Conservation (phyloP, 2,113 vertebrate species). For the Oxygymnocypris stewartii region DNA sequence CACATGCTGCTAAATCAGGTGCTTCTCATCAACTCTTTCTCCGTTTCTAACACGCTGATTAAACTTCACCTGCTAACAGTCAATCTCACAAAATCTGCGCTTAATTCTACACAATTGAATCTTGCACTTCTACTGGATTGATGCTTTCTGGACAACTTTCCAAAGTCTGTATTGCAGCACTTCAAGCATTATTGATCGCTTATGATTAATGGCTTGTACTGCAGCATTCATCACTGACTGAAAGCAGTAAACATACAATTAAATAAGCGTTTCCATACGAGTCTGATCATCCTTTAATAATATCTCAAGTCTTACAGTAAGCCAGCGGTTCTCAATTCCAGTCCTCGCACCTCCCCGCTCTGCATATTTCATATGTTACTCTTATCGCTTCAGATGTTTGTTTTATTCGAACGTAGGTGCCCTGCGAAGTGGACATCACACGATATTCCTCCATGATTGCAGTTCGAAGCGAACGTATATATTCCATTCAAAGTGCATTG, state of each 20-base stretch:
- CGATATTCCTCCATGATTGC: too few species aligned
- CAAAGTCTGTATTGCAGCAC: neutral
- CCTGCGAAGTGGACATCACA: too few species aligned
- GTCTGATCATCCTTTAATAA: neutral
- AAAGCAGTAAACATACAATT: neutral
- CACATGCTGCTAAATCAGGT: neutral
- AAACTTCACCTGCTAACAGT: neutral
- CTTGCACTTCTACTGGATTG: neutral
- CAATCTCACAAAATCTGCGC: neutral
- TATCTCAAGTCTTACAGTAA: neutral
- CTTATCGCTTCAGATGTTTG: too few species aligned
- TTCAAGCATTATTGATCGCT: neutral
- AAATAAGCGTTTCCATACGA: neutral
- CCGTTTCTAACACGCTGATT: neutral
- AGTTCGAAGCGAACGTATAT: too few species aligned
- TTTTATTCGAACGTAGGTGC: too few species aligned
- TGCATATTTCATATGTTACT: too few species aligned
- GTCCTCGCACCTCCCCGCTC: too few species aligned
- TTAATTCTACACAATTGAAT: neutral
- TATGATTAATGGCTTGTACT: neutral
- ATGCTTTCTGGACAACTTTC: neutral
- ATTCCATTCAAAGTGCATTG: too few species aligned
- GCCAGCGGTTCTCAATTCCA: too few species aligned
- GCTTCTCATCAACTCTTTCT: too few species aligned
- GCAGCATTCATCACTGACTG: neutral